Evolutionary conservation across 1,140 invertebrate species (phyloP), one percentile per base, ranked within the genome.

Genomic region (Drosophila tristis): DNA sequence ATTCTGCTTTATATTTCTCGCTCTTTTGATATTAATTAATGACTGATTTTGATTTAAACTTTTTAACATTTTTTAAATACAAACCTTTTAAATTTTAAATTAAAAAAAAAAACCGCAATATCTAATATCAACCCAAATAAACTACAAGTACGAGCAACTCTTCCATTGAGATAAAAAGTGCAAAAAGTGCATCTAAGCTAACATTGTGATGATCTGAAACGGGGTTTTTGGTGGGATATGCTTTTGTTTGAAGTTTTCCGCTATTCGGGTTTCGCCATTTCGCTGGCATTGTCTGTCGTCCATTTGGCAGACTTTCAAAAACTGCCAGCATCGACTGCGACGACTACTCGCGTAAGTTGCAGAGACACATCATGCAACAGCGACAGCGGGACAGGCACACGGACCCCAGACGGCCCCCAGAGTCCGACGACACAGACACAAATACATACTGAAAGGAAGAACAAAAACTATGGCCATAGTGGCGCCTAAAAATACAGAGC

Each of bases 271-370:
- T 16, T 20, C 25, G 43, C n/a, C 54, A 39, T n/a, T 59, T 11
- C 56, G 11, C 49, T 56, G 49, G 59, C 47, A 63, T 63, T 60
- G 80, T 61, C 62, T 39, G 35, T 39, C 35, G 8, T 39, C 35
- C 73, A 71, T 71, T 86, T 86, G 81, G 81, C 81, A 86, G 82
- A 49, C 74, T 71, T 78, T 86, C 81, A 86, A 81, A 74, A 84
- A 82, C 23, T 78, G 74, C 59, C 75, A 80, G 64, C 53, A 50
- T 23, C 51, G 43, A 53, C 35, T 39, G 13, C 35, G 35, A 39
- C 35, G 11, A 39, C 11, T 13, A 39, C 11, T 39, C 35, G 35
- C 35, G 60, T 60, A 67, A 72, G 42, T 57, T 44, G 66, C 54
- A 43, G 72, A 74, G 70, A 78, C 78, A 74, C 78, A 74, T 78